Evolutionary conservation across 2,888 invertebrate genomes (phyloP).

Genomic region (Drosophila imparisetae): DNA sequence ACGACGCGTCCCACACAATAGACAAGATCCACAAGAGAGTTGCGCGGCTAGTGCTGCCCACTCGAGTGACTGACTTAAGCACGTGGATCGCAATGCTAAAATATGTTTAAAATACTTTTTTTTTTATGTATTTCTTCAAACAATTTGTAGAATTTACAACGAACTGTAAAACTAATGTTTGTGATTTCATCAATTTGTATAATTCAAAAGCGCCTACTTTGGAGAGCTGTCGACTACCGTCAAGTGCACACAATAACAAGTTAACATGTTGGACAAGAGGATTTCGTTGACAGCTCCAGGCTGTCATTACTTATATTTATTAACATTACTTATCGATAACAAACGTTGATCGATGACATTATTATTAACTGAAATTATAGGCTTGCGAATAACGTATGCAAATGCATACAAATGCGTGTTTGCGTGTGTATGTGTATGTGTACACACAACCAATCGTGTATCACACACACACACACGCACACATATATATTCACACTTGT

Average conservation of each 20-base stretch:
- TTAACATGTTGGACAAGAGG: not conserved
- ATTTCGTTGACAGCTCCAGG: not conserved
- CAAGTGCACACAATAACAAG: not conserved
- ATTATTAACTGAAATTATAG: not conserved
- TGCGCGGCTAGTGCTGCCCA: conserved; percentile 28
- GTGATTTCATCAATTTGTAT: not conserved
- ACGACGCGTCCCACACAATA: conserved; percentile 8
- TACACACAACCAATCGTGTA: not conserved
- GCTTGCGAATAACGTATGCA: not conserved
- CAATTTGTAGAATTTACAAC: not conserved
- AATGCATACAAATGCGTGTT: not conserved
- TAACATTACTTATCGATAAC: conserved; percentile 3
- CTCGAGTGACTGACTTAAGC: conserved; percentile 1
- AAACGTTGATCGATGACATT: not conserved
- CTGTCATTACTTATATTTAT: not conserved
- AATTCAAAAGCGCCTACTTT: conserved; percentile 5
- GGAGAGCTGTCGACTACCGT: not conserved
- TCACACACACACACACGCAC: not conserved
- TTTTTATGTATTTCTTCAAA: not conserved
- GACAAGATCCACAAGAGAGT: conserved; percentile 16
- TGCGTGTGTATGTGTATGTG: not conserved
- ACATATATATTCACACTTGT: not conserved
- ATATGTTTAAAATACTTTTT: not conserved
- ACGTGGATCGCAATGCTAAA: not conserved
- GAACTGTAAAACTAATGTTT: conserved; percentile 1